Percentiles rank a stretch among this genome's conserved stretches.
These are phyloP conservation scores for Spodoptera picta DNA, from an alignment of 2,888 invertebrate genomes.

Conservation along the genomic window DNA sequence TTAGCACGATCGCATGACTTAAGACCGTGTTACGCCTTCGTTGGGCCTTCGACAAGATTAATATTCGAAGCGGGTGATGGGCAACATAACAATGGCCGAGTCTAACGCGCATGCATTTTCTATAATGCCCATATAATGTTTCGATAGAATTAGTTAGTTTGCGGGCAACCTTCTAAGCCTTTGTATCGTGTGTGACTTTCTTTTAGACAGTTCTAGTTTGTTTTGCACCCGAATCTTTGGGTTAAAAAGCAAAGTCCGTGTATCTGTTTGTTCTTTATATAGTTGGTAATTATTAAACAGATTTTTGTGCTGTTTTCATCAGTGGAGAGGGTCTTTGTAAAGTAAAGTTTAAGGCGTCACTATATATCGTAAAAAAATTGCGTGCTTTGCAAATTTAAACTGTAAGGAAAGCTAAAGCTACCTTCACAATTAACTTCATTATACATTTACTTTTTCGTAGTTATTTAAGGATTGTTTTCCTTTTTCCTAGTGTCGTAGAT, in stretches of 20 bases:
- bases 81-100: slow-evolving; percentile 81
- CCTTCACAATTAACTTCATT: neutral
- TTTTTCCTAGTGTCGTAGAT: slow-evolving; percentile 9
- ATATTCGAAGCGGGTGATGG: slow-evolving; percentile 84
- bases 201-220: slow-evolving; percentile 14
- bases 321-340: too few species aligned
- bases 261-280: too few species aligned
- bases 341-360: too few species aligned
- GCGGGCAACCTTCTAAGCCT: slow-evolving; percentile 74
- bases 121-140: slow-evolving; percentile 88
- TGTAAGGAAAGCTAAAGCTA: neutral
- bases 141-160: slow-evolving; percentile 82
- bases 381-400: too few species aligned
- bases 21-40: slow-evolving; percentile 65
- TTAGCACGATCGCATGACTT: slow-evolving; percentile 69
- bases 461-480: slow-evolving; percentile 25
- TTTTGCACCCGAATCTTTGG: too few species aligned
- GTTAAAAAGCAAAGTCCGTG: too few species aligned
- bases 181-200: slow-evolving; percentile 81
- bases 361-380: too few species aligned
- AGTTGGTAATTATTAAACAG: too few species aligned
- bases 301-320: too few species aligned
- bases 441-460: neutral
- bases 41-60: slow-evolving; percentile 82
- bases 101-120: slow-evolving; percentile 86